Base-by-base conservation (phyloP, 2,797 vertebrate species). In the Sebastes elongatus region DNA sequence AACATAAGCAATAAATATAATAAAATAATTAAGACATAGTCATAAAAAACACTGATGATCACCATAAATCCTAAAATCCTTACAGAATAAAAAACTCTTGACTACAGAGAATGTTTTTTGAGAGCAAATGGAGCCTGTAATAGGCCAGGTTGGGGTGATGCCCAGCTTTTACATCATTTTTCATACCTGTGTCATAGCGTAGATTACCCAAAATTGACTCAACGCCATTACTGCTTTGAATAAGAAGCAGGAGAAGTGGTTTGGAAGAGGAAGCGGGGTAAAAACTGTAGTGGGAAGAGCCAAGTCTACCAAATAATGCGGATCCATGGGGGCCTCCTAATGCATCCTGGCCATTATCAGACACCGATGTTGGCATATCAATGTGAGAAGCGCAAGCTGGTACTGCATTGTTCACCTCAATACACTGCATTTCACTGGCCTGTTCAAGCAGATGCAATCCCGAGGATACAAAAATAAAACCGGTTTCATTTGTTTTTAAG, bases 401-500 rank as follows among this genome's bases (percentile, higher is more conserved):
- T 71, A 74, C 27, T 66, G 42, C 74, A 71, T 57, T 71, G 70
- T 81, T 92, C 83, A 80, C 69, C 52, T 79, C 73, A 65, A 59
- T 52, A 55, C 53, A 33, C 59, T 66, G 72, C 68, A 70, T 80
- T 84, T 87, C 53, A 78, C 67, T 11, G 35, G 35, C 25, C 59
- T 64, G 56, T 75, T 80, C 59, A 63, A 4, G 2, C 71, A 82
- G 75, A 85, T 28, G 78, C 77, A 76, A 86, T 77, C 76, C 75
- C 3, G 55, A 76, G 79, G 74, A 82, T 65, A 72, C 63, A 77
- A 69, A 90, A 82, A 83, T 59, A 81, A 82, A 91, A 76, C 46
- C 68, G 1, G 59, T 79, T 88, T 84, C 59, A 85, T 91, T 90
- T 82, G 82, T 79, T 86, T 71, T 79, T 74, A 73, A 88, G 73